A percentile compares a stretch with the other conserved stretches of the same genome.
Conservation (phyloP, 2,797 vertebrate species). For the Etheostoma perlongum region DNA sequence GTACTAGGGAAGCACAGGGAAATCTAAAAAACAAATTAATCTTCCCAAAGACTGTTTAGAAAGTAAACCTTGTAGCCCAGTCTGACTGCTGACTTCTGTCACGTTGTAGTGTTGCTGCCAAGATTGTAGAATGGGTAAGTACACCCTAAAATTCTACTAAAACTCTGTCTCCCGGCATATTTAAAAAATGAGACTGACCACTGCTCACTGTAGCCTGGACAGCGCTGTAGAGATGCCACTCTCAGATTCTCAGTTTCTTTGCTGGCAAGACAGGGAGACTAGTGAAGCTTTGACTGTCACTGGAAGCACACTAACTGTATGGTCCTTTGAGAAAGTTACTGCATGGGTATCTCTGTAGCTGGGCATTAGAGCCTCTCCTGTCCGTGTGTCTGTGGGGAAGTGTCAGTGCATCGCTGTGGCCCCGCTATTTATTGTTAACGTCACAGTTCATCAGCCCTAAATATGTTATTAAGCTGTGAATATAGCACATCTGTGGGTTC, state of each 20-base stretch:
- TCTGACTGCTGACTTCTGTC: slow-evolving; percentile 9
- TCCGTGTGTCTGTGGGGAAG: background rate
- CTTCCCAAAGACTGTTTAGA: background rate
- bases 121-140: background rate
- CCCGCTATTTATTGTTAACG: background rate
- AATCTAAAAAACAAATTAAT: slow-evolving; percentile 5
- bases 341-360: background rate
- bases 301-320: background rate
- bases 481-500: no score
- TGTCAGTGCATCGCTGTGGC: background rate
- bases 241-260: background rate
- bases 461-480: no score
- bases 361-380: background rate
- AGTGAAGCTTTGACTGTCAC: background rate
- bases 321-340: background rate
- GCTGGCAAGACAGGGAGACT: background rate
- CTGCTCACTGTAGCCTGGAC: slow-evolving; percentile 1
- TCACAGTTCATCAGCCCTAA: no score
- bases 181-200: background rate
- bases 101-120: slow-evolving; percentile 5
- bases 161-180: background rate
- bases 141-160: background rate
- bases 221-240: background rate
- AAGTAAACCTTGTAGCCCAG: background rate
- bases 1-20: background rate